phyloP scores from a whole-genome alignment of 2,888 invertebrate species.

The Drosophila multiciliata region DNA sequence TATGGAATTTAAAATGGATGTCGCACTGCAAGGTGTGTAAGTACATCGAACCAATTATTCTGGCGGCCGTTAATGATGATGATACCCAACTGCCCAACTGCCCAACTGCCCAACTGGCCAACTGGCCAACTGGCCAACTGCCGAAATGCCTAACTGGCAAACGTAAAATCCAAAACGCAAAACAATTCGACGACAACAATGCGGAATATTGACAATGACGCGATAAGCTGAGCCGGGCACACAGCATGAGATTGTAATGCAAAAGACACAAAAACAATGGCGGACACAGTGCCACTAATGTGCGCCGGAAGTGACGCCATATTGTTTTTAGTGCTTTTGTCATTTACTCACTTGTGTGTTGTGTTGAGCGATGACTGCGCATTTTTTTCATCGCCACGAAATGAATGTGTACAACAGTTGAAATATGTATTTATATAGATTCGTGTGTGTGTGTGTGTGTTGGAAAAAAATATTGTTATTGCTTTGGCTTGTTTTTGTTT shows the following conservation, averaged over 20 bases:
- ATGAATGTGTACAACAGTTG: conserved; percentile 17
- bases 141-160: conserved; percentile 16
- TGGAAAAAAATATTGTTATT: neutral
- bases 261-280: conserved; percentile 47
- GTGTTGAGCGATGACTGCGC: conserved; percentile 58
- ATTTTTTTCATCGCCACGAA: conserved; percentile 25
- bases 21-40: conserved; percentile 62
- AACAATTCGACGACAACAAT: conserved; percentile 25
- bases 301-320: conserved; percentile 76
- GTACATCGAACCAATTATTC: conserved; percentile 70
- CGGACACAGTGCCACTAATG: conserved; percentile 61
- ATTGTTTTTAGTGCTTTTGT: conserved; percentile 74
- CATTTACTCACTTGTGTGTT: conserved; percentile 53
- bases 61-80: conserved; percentile 71
- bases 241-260: conserved; percentile 61
- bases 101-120: conserved; percentile 19
- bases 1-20: conserved; percentile 62
- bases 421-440: neutral
- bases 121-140: conserved; percentile 29
- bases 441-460: neutral
- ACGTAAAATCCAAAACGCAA: conserved; percentile 1
- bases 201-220: conserved; percentile 58
- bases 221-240: conserved; percentile 61
- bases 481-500: conserved; percentile 12
- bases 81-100: conserved; percentile 46